phyloP scores from a whole-genome alignment of 2,113 vertebrate species.

The Carassius auratus region DNA sequence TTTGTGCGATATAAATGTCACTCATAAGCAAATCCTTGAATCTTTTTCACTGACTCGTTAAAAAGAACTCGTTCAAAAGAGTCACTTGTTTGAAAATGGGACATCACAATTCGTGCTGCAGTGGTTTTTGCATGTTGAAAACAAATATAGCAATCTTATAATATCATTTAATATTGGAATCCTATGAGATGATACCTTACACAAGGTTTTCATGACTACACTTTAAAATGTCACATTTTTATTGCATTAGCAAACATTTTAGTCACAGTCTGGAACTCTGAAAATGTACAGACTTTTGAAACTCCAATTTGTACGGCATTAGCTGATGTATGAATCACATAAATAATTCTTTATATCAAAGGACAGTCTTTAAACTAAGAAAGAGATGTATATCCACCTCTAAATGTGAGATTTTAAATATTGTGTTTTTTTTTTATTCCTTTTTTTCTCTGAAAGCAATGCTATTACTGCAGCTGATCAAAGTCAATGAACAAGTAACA shows the following conservation, averaged over 20 bases:
- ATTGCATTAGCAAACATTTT: background rate
- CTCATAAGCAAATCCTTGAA: background rate
- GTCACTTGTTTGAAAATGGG: too few species aligned
- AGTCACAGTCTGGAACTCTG: background rate
- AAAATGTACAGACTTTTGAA: background rate
- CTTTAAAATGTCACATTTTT: background rate
- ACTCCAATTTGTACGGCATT: background rate
- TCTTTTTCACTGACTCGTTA: background rate
- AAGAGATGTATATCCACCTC: background rate
- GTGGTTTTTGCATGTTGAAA: too few species aligned
- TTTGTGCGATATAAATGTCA: background rate
- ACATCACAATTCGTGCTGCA: too few species aligned
- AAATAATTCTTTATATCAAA: background rate
- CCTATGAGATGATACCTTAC: background rate
- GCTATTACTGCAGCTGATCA: background rate
- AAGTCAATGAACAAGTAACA: background rate
- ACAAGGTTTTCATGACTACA: background rate
- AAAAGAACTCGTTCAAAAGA: background rate
- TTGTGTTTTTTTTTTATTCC: background rate
- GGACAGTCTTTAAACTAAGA: background rate
- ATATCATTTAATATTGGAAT: background rate
- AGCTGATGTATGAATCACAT: slow-evolving; percentile 4
- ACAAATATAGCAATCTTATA: background rate
- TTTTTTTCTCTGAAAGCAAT: background rate
- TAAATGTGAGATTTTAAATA: background rate